Percentiles rank a stretch among this genome's conserved stretches.
These are phyloP conservation scores for Dicranocentrus wangi DNA, from an alignment of 2,888 invertebrate species.

Conservation along the genomic window DNA sequence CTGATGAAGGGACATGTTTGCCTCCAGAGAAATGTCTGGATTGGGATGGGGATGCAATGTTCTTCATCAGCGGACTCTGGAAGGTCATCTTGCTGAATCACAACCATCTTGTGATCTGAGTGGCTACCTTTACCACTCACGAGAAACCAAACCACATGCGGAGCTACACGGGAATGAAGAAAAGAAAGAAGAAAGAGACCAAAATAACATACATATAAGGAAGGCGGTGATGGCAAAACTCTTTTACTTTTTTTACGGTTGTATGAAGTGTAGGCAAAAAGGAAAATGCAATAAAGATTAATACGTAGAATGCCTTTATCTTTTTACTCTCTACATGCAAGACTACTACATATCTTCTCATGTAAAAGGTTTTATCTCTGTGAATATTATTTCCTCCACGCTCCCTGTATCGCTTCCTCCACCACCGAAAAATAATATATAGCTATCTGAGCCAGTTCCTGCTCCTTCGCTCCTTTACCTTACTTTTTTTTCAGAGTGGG, in stretches of 20 bases:
- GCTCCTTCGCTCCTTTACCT: too few relatives aligned
- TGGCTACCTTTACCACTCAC: constrained; percentile 61
- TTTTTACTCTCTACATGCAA: too few relatives aligned
- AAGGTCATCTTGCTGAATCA: constrained; percentile 76
- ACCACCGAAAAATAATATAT: neutral
- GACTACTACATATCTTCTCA: too few relatives aligned
- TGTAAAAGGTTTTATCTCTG: too few relatives aligned
- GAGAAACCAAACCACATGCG: constrained; percentile 63
- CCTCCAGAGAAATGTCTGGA: constrained; percentile 97
- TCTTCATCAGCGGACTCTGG: constrained; percentile 78
- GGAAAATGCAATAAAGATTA: constrained; percentile 7
- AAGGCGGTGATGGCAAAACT: too few relatives aligned
- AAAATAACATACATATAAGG: neutral
- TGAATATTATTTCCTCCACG: too few relatives aligned
- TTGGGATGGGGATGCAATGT: constrained; percentile 91
- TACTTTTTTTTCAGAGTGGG: too few relatives aligned
- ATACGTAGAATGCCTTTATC: neutral
- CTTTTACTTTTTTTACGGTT: too few relatives aligned
- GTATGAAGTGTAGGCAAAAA: neutral
- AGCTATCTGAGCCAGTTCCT: too few relatives aligned
- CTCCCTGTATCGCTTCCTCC: neutral
- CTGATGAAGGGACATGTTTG: constrained; percentile 98
- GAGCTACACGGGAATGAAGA: constrained; percentile 37
- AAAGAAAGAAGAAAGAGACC: constrained; percentile 4
- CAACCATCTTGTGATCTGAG: constrained; percentile 64